Evolutionary conservation across 2,797 vertebrate species (phyloP).

Genomic region (Chelon auratus): DNA sequence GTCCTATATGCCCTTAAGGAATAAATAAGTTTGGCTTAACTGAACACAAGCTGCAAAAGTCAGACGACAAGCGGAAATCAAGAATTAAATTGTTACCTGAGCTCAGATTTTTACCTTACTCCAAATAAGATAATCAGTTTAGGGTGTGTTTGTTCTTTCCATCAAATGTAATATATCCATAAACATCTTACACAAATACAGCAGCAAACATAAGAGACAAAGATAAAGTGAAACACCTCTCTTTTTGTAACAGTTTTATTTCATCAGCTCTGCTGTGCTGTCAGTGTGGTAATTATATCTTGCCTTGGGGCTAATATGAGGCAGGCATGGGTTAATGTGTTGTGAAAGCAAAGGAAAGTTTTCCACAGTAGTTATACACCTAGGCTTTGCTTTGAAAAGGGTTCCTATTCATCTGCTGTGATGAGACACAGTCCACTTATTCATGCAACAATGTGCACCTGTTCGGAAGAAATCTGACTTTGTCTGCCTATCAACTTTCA

Average conservation of each 20-base stretch:
- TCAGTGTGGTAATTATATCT: constrained; percentile 60
- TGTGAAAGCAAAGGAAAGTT: constrained; percentile 62
- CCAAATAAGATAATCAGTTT: constrained; percentile 16
- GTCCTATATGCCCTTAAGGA: background rate
- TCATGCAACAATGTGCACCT: constrained; percentile 39
- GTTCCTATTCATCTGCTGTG: constrained; percentile 50
- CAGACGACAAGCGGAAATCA: constrained; percentile 3
- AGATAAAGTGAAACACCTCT: constrained; percentile 36
- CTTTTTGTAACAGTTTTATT: constrained; percentile 45
- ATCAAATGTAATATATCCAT: constrained; percentile 2
- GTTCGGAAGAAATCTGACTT: constrained; percentile 11
- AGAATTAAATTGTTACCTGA: background rate
- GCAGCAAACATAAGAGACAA: constrained; percentile 3
- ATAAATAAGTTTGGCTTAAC: background rate
- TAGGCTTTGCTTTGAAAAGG: constrained; percentile 40
- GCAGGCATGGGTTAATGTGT: constrained; percentile 65
- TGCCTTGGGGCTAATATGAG: constrained; percentile 55
- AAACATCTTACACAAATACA: constrained; percentile 32
- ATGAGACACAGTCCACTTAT: constrained; percentile 35
- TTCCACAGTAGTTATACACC: constrained; percentile 29
- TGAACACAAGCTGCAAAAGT: constrained; percentile 6
- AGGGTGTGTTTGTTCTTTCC: constrained; percentile 10
- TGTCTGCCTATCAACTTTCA: constrained; percentile 21
- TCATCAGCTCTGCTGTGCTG: constrained; percentile 41
- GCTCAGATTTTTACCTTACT: constrained; percentile 10